Conservation (phyloP, 2,113 vertebrate genomes). For the Hippocampus zosterae region DNA sequence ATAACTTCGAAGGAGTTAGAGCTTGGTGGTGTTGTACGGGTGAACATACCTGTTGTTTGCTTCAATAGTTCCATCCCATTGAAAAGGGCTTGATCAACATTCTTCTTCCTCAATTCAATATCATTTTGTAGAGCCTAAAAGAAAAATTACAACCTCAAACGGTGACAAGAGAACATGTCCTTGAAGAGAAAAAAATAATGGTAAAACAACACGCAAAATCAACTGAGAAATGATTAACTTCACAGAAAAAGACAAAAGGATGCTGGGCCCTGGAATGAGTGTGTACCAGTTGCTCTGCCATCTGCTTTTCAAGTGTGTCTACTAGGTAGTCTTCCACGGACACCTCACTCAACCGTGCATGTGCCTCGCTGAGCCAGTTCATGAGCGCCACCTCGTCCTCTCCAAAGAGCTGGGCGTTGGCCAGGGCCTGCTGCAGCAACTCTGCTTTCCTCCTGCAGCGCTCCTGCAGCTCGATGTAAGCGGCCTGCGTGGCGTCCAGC, state of each 20-base stretch:
- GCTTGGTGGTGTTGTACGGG: conserved; percentile 1
- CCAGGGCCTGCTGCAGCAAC: conserved; percentile 88
- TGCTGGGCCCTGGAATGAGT: conserved; percentile 46
- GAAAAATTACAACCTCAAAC: conserved; percentile 7
- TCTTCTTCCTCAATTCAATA: conserved; percentile 83
- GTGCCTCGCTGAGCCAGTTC: conserved; percentile 92
- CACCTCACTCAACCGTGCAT: conserved; percentile 79
- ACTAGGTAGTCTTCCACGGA: conserved; percentile 80
- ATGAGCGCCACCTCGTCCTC: conserved; percentile 94
- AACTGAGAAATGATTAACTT: conserved; percentile 45
- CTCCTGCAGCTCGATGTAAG: conserved; percentile 91
- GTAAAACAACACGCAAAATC: neutral
- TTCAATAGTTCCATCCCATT: conserved; percentile 95
- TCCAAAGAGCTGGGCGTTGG: conserved; percentile 93
- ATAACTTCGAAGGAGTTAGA: neutral
- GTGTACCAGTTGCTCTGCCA: conserved; percentile 87
- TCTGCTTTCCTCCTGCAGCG: conserved; percentile 83
- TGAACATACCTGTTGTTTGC: conserved; percentile 85
- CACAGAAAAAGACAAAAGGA: conserved; percentile 51
- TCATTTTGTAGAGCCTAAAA: conserved; percentile 86
- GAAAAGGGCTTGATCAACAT: conserved; percentile 86
- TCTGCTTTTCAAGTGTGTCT: conserved; percentile 82
- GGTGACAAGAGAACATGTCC: conserved; percentile 3
- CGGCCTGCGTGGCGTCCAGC: conserved; percentile 82
- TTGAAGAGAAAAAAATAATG: neutral